Evolutionary conservation across 2,888 invertebrate species (phyloP), one percentile per base, ranked within the genome.

Genomic region (Linnaemya vulpina): DNA sequence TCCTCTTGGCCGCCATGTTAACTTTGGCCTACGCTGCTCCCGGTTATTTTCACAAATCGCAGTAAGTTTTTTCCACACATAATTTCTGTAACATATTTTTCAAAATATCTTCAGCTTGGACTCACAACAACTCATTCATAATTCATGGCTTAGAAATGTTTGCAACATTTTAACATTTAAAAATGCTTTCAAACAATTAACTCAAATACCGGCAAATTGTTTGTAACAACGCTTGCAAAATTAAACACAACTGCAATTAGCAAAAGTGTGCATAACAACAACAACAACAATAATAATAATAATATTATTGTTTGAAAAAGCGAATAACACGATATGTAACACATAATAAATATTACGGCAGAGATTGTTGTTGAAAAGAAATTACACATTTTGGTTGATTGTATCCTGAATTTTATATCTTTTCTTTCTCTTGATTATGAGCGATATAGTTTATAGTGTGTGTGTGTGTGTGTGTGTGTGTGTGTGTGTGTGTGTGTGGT

Each of bases 21-120:
- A 89, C 91, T 74, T 82, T 91, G 86, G 91, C 89, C 15, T 89
- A 89, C 86, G 88, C 88, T 77, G 90, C 91, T 76, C 91, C 92
- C 71, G 91, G 87, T 60, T 86, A 90, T 86, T 91, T 91, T 88
- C 89, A 90, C 86, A 91, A 90, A 88, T 55, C 55, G 9, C 92
- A 92, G 92, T 92, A 88, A 92, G 92, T 91, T 7, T 17, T 88
- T 75, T 79, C 9, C 11, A 15, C 35, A 30, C 9, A 10, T 49
- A 3, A 40, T 62, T 62, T 38, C 40, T 1, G 11, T 17, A 38
- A 38, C 7, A 62, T 62, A 38, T 20, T 20, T 38, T 40, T n/a
- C n/a, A 20, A 40, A 20, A 40, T 22, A 20, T 40, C 20, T 20
- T 62, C 40, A 13, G 38, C 15, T 9, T 10, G 3, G 7, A 7